Evolutionary conservation across 2,113 vertebrate species (phyloP).

Genomic region (Xenopus tropicalis): DNA sequence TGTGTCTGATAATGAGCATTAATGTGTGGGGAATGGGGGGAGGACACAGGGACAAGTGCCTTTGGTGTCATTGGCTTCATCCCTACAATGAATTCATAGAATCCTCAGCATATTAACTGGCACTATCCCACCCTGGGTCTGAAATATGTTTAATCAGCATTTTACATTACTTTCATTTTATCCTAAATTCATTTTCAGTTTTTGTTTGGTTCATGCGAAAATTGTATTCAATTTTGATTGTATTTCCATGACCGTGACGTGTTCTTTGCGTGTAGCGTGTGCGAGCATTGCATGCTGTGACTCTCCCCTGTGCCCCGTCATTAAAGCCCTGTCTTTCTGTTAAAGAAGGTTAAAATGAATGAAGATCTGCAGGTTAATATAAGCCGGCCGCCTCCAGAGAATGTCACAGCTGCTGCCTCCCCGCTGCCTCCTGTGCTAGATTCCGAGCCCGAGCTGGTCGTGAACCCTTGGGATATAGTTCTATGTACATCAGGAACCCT

Average conservation of each 20-base stretch:
- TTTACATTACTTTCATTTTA: too few relatives aligned
- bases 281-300: slow-evolving; percentile 54
- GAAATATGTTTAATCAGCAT: too few relatives aligned
- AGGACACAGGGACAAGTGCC: too few relatives aligned
- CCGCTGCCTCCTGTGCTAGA: slow-evolving; percentile 66
- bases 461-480: slow-evolving; percentile 98
- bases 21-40: too few relatives aligned
- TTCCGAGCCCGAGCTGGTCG: slow-evolving; percentile 70
- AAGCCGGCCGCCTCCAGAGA: slow-evolving; percentile 83
- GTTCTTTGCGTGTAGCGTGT: not conserved
- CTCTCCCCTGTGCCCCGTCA: slow-evolving; percentile 45
- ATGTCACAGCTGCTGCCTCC: slow-evolving; percentile 70
- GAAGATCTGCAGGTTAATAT: slow-evolving; percentile 82
- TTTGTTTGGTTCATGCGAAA: too few relatives aligned
- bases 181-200: too few relatives aligned
- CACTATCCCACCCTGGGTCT: too few relatives aligned
- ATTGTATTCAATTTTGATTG: too few relatives aligned
- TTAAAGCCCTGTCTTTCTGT: slow-evolving; percentile 69
- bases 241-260: too few relatives aligned
- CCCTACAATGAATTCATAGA: too few relatives aligned
- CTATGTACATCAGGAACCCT: slow-evolving; percentile 93
- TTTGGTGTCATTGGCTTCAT: too few relatives aligned
- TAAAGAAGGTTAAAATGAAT: slow-evolving; percentile 87
- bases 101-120: too few relatives aligned
- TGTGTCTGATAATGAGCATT: not conserved